These are phyloP conservation scores for Cheilosia grossa DNA, from an alignment of 2,888 invertebrate species.

Conservation along the genomic window DNA sequence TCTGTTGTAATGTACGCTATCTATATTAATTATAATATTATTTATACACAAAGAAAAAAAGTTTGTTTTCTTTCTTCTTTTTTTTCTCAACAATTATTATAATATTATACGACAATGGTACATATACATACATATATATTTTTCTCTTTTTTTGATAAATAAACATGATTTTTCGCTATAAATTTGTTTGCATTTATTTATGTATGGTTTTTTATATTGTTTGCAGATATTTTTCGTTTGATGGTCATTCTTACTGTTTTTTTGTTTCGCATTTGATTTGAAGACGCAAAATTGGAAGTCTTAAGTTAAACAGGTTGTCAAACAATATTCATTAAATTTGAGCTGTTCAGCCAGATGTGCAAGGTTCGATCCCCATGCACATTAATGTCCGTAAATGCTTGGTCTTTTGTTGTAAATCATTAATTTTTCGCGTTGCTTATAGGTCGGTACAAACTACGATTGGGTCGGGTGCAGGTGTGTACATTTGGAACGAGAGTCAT, in stretches of 20 bases:
- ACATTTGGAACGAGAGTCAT: too few species aligned
- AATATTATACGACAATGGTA: slow-evolving; percentile 73
- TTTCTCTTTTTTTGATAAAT: slow-evolving; percentile 73
- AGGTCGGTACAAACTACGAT: too few species aligned
- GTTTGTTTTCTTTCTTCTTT: slow-evolving; percentile 52
- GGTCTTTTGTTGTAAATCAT: too few species aligned
- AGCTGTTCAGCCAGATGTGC: too few species aligned
- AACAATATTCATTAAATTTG: too few species aligned
- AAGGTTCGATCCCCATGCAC: too few species aligned
- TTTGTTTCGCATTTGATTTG: slow-evolving; percentile 4
- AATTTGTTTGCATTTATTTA: slow-evolving; percentile 41
- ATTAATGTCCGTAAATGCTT: too few species aligned
- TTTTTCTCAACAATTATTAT: slow-evolving; percentile 61
- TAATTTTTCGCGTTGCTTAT: too few species aligned
- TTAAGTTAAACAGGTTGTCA: background rate
- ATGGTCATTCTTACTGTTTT: background rate
- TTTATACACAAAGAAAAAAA: slow-evolving; percentile 61
- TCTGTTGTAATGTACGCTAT: slow-evolving; percentile 74
- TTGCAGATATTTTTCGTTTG: background rate
- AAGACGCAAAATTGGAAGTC: background rate
- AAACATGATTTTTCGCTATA: slow-evolving; percentile 74
- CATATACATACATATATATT: slow-evolving; percentile 70
- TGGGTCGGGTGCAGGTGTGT: too few species aligned
- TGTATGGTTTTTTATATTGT: background rate
- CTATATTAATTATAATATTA: slow-evolving; percentile 66